Conservation (phyloP, 2,888 invertebrate species). For the Meandrusa payeni region DNA sequence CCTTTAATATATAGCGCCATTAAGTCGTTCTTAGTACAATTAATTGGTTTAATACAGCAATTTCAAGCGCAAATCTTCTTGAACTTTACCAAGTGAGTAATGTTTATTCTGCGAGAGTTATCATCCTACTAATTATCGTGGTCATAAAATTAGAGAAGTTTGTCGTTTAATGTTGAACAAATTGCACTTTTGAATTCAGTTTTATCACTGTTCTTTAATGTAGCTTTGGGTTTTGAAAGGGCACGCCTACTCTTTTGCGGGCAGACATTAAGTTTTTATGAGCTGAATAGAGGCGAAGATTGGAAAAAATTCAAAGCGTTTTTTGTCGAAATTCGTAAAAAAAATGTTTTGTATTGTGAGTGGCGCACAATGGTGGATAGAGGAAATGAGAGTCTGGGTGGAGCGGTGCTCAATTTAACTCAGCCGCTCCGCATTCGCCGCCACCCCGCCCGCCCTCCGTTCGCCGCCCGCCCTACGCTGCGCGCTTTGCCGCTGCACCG, state of each 20-base stretch:
- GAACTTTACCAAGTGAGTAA: constrained; percentile 68
- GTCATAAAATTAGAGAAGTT: constrained; percentile 68
- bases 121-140: constrained; percentile 61
- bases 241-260: constrained; percentile 54
- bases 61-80: constrained; percentile 69
- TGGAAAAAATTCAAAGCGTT: constrained; percentile 78
- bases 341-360: constrained; percentile 80
- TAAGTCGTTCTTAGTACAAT: constrained; percentile 68
- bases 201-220: constrained; percentile 43
- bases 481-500: constrained; percentile 16
- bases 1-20: constrained; percentile 60
- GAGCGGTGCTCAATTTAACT: constrained; percentile 75
- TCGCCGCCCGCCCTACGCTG: constrained; percentile 25
- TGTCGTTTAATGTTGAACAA: constrained; percentile 47
- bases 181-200: constrained; percentile 51
- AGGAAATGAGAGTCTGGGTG: constrained; percentile 79
- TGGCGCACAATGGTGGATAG: constrained; percentile 72
- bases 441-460: constrained; percentile 25
- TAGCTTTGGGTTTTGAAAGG: constrained; percentile 35
- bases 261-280: constrained; percentile 71
- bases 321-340: constrained; percentile 76
- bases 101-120: constrained; percentile 73
- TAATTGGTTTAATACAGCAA: constrained; percentile 78
- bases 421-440: constrained; percentile 34
- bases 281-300: constrained; percentile 75